Evolutionary conservation across 1,140 invertebrate species (phyloP).

Genomic region (Sitobion miscanthi): DNA sequence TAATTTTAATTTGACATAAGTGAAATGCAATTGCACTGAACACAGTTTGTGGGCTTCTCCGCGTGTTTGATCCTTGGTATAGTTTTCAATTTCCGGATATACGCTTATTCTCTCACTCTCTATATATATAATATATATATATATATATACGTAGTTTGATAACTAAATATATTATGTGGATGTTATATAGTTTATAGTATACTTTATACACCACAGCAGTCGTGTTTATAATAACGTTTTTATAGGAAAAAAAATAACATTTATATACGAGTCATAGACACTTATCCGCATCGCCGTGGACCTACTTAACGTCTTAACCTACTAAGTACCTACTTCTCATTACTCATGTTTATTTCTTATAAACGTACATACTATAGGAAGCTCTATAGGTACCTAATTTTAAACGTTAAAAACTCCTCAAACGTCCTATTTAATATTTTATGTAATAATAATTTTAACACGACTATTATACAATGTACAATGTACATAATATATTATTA

Average conservation of each 20-base stretch:
- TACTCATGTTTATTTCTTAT: neutral
- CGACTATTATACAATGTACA: neutral
- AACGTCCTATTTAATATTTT: neutral
- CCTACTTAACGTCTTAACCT: neutral
- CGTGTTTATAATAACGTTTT: neutral
- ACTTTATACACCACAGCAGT: neutral
- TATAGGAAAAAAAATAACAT: neutral
- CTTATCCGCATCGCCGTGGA: neutral
- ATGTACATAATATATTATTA: neutral
- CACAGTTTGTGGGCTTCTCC: neutral
- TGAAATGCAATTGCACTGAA: conserved; percentile 24
- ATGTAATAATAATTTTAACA: neutral
- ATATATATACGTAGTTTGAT: neutral
- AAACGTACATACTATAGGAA: neutral
- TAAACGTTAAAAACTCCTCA: neutral
- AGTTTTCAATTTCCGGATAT: conserved; percentile 36
- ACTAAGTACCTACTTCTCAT: neutral
- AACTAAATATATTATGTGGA: neutral
- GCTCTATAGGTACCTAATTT: neutral
- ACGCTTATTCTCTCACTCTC: neutral
- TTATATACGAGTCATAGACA: neutral
- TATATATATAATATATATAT: too few relatives aligned
- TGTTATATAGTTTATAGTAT: neutral
- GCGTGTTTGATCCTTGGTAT: neutral
- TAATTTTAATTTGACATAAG: conserved; percentile 11